Percentiles rank a stretch among this genome's conserved stretches.
phyloP scores from a whole-genome alignment of 2,888 invertebrate species.

The Sarcophaga caerulescens region DNA sequence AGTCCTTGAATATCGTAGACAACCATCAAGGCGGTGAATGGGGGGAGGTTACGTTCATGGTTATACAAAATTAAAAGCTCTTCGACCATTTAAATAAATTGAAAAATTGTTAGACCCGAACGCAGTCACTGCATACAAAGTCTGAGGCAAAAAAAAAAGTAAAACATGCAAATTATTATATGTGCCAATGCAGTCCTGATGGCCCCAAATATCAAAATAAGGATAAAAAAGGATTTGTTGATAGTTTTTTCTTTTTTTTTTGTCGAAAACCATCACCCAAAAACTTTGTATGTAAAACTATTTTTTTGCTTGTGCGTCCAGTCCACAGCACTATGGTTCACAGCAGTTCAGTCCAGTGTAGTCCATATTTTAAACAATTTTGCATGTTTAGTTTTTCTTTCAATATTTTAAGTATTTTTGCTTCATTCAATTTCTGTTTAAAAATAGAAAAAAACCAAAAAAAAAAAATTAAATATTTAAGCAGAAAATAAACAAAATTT shows the following conservation, averaged over 20 bases:
- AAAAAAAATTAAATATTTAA: conserved; percentile 21
- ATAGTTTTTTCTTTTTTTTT: no score
- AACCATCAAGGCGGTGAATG: neutral
- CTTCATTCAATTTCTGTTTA: neutral
- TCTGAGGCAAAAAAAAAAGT: no score
- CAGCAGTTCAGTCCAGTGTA: neutral
- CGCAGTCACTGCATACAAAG: conserved; percentile 9
- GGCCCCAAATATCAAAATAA: no score
- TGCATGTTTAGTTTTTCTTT: conserved; percentile 42
- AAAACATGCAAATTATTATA: neutral
- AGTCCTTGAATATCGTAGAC: neutral
- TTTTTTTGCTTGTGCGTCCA: no score
- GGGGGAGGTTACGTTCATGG: neutral
- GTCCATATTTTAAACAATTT: conserved; percentile 58
- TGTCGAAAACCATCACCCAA: no score
- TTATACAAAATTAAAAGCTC: conserved; percentile 49
- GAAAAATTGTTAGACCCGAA: conserved; percentile 38
- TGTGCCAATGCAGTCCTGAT: conserved; percentile 23
- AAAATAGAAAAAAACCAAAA: neutral
- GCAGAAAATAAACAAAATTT: conserved; percentile 39
- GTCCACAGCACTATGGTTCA: no score
- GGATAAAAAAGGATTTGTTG: no score
- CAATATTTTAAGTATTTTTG: conserved; percentile 23
- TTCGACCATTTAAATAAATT: conserved; percentile 59
- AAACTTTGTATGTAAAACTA: no score